Conservation (phyloP, 2,113 vertebrate species). For the Nesoenas mayeri region DNA sequence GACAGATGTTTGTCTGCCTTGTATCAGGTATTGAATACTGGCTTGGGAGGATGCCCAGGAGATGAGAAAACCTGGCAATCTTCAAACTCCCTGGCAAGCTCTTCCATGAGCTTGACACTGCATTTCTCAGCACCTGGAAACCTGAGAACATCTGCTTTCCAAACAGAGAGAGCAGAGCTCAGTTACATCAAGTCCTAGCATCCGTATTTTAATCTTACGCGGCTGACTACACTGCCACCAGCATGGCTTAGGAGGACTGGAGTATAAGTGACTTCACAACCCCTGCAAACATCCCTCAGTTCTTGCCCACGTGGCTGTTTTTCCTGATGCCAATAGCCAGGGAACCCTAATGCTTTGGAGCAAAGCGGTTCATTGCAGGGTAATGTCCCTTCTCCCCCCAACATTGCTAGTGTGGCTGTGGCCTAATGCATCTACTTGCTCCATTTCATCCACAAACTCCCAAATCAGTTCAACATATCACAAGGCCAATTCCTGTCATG, state of each 20-base stretch:
- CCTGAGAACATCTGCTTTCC: conserved; percentile 54
- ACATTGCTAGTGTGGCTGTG: neutral
- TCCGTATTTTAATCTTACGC: neutral
- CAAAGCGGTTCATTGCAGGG: neutral
- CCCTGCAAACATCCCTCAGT: neutral
- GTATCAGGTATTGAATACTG: neutral
- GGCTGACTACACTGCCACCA: neutral
- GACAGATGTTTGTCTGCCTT: conserved; percentile 45
- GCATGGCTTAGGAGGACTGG: neutral
- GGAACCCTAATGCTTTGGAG: neutral
- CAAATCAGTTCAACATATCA: neutral
- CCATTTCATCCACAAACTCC: neutral
- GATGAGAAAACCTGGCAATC: neutral
- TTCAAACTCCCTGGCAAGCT: conserved; percentile 43
- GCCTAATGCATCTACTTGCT: neutral
- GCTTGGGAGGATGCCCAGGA: neutral
- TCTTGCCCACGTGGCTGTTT: neutral
- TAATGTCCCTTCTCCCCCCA: neutral
- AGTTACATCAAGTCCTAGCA: conserved; percentile 19
- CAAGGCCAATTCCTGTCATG: neutral
- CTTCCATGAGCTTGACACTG: neutral
- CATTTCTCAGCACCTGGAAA: conserved; percentile 59
- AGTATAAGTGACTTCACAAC: neutral
- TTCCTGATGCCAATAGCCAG: neutral
- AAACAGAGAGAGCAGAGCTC: neutral